A percentile compares a stretch with the other conserved stretches of the same genome.
Conservation (phyloP, 2,888 invertebrate species). For the Drosophila pseudotalamancana region DNA sequence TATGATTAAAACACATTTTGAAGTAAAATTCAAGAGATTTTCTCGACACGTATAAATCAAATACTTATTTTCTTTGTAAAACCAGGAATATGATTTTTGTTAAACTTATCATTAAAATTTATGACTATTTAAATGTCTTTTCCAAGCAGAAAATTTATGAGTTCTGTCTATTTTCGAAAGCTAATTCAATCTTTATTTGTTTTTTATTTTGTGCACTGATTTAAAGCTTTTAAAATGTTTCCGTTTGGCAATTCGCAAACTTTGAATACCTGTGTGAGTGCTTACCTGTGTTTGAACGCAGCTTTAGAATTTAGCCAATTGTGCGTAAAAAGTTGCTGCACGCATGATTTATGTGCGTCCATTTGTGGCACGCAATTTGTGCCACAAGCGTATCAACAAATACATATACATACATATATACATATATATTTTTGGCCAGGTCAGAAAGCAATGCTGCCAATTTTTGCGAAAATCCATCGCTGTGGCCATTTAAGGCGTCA, state of each 20-base stretch:
- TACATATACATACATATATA: neutral
- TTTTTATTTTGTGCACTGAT: neutral
- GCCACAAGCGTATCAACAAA: slow-evolving; percentile 59
- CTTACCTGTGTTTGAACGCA: slow-evolving; percentile 27
- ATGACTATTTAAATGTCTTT: neutral
- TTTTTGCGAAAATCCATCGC: slow-evolving; percentile 29
- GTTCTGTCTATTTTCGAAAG: neutral
- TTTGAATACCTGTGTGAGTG: slow-evolving; percentile 1
- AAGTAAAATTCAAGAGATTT: neutral
- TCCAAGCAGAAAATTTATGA: neutral
- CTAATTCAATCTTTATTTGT: neutral
- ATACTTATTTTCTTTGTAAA: too few species aligned
- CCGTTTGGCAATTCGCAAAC: neutral
- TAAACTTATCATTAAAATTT: neutral
- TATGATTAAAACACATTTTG: neutral
- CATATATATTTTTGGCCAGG: slow-evolving; percentile 31
- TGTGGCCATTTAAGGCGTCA: slow-evolving; percentile 56
- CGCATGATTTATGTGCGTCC: slow-evolving; percentile 66
- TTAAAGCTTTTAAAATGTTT: slow-evolving; percentile 29
- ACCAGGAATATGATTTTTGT: neutral
- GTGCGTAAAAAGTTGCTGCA: slow-evolving; percentile 63
- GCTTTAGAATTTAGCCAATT: slow-evolving; percentile 53
- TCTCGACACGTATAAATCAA: neutral
- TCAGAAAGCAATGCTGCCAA: slow-evolving; percentile 20
- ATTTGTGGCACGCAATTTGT: slow-evolving; percentile 59